Evolutionary conservation across 2,113 vertebrate species (phyloP).

Genomic region (Oxyura jamaicensis): DNA sequence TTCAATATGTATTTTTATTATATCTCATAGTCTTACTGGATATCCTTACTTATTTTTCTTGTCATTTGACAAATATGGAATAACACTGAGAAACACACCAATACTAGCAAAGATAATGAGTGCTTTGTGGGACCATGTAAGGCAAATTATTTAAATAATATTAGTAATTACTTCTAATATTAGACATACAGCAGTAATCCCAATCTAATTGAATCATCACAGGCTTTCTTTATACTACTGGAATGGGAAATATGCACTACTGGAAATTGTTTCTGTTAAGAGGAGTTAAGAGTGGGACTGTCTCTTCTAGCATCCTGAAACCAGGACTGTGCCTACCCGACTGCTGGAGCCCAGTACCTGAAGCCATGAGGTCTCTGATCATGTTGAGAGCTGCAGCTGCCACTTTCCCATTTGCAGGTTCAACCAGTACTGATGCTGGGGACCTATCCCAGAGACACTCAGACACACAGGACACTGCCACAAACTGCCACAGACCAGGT

Average conservation of each 20-base stretch:
- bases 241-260: neutral
- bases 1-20: neutral
- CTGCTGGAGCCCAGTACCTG: neutral
- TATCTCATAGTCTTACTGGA: neutral
- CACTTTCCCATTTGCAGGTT: neutral
- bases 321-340: accelerated
- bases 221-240: neutral
- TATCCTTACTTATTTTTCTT: neutral
- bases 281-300: neutral
- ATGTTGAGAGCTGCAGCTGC: neutral
- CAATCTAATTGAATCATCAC: neutral
- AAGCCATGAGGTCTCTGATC: neutral
- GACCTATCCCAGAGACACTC: neutral
- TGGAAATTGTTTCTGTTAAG: neutral
- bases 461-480: too few species aligned
- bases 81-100: neutral
- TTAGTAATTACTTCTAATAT: neutral
- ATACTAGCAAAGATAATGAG: neutral
- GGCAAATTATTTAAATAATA: neutral
- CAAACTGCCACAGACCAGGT: neutral
- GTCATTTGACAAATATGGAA: neutral
- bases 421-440: neutral
- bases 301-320: accelerated
- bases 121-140: accelerated
- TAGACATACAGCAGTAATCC: neutral